Conservation (phyloP, 2,113 vertebrate species). For the Triplophysa siluroides region DNA sequence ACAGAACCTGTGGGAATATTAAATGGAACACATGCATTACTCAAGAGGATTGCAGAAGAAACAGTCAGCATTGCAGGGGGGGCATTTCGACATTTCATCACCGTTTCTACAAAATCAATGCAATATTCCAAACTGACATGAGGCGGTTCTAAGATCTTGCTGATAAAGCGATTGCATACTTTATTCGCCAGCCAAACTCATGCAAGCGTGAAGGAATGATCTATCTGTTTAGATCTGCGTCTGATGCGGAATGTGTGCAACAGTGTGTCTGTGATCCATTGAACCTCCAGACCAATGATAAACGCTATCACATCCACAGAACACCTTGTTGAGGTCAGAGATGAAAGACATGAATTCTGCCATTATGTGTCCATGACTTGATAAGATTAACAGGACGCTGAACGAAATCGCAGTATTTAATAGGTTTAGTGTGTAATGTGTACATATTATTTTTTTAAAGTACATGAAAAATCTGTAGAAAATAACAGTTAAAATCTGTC, state of each 20-base stretch:
- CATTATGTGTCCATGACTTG: background rate
- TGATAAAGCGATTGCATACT: background rate
- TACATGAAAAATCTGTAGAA: too few relatives aligned
- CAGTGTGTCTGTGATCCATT: conserved; percentile 45
- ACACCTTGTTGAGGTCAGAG: conserved; percentile 7
- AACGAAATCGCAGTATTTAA: background rate
- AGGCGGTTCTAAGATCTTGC: background rate
- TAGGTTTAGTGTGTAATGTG: background rate
- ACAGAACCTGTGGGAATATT: too few relatives aligned
- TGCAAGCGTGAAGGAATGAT: conserved; percentile 19
- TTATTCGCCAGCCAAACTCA: conserved; percentile 27
- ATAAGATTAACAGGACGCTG: background rate
- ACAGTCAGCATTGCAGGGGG: conserved; percentile 21
- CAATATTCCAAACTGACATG: conserved; percentile 20
- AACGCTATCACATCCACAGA: conserved; percentile 39
- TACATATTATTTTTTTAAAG: too few relatives aligned
- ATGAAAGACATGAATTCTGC: conserved; percentile 26
- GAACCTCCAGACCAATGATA: conserved; percentile 36
- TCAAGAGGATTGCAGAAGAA: conserved; percentile 31
- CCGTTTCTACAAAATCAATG: conserved; percentile 4
- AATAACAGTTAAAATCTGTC: too few relatives aligned
- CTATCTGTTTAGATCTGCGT: conserved; percentile 30
- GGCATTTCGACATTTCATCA: conserved; percentile 6
- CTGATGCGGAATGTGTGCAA: conserved; percentile 17
- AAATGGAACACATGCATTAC: conserved; percentile 27